phyloP scores from a whole-genome alignment of 2,797 vertebrate species.

The Mormyrops boulengeri region DNA sequence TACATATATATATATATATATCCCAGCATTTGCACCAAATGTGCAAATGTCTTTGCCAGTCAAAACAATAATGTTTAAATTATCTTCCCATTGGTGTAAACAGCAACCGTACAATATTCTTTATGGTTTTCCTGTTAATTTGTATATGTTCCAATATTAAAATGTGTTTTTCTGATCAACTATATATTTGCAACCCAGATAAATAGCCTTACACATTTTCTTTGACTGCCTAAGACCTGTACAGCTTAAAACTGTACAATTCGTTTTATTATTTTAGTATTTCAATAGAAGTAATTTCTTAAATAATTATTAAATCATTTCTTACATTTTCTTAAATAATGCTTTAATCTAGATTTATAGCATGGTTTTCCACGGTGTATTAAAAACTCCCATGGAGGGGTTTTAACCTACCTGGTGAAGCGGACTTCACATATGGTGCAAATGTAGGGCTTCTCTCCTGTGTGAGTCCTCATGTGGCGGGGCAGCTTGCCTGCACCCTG shows the following conservation, averaged over 20 bases:
- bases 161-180: neutral
- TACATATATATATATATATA: neutral
- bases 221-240: neutral
- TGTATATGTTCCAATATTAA: neutral
- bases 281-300: neutral
- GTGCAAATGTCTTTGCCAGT: neutral
- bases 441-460: slow-evolving; percentile 97
- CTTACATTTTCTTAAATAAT: neutral
- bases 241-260: neutral
- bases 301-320: neutral
- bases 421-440: slow-evolving; percentile 96
- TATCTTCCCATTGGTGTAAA: neutral
- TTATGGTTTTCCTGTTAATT: neutral
- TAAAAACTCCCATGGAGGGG: neutral
- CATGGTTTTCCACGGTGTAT: neutral
- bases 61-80: neutral
- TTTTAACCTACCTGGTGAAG: slow-evolving; percentile 82
- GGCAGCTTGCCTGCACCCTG: slow-evolving; percentile 96
- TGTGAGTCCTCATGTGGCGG: slow-evolving; percentile 95
- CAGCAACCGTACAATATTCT: neutral
- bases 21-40: neutral
- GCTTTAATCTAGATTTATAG: neutral
- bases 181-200: neutral
- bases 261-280: neutral
- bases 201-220: neutral